Evolutionary conservation across 1,140 invertebrate species (phyloP), one percentile per base, ranked within the genome.

Genomic region (Harpegnathos saltator): DNA sequence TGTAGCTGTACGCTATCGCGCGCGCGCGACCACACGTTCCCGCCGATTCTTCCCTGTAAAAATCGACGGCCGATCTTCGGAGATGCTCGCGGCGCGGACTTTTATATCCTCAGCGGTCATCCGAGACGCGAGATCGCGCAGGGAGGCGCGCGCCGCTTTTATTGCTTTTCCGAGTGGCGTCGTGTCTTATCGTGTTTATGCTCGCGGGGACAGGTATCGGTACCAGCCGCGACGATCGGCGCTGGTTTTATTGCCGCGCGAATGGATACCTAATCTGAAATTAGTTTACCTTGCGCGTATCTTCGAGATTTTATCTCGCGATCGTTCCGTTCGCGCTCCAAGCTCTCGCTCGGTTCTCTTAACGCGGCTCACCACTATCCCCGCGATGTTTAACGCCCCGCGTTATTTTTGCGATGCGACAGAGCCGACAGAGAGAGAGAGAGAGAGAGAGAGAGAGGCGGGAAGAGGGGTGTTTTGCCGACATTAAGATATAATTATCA

Each of bases 251-350:
- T 77, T 50, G 15, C 44, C n/a, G 11, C n/a, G 48, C 50, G 26
- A 77, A 77, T 66, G 48, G 48, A 65, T 33, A 75, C 44, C 58
- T 75, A 65, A 75, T 75, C 59, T 75, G 73, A 66, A 77, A 77
- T 77, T 77, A 77, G 26, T 66, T 66, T 75, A 65, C 26, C 61
- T 63, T 66, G 26, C 38, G 19, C 29, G 0, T 33, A 17, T 66
- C 11, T 38, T 7, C 15, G 15, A 54, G 48, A 77, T 66, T 66
- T 65, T 66, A 77, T 66, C 29, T 65, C 24, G 50, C 33, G 48
- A 63, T 52, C 1, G 14, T 52, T 56, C 54, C 33, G 15, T 44
- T 52, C 50, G 19, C 63, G 19, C 4, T 15, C 9, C 2, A 7
- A 7, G 33, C 7, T 33, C 29, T 33, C 38, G n/a, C 11, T 44